Evolutionary conservation across 2,797 vertebrate genomes (phyloP).

Genomic region (Balearica regulorum): DNA sequence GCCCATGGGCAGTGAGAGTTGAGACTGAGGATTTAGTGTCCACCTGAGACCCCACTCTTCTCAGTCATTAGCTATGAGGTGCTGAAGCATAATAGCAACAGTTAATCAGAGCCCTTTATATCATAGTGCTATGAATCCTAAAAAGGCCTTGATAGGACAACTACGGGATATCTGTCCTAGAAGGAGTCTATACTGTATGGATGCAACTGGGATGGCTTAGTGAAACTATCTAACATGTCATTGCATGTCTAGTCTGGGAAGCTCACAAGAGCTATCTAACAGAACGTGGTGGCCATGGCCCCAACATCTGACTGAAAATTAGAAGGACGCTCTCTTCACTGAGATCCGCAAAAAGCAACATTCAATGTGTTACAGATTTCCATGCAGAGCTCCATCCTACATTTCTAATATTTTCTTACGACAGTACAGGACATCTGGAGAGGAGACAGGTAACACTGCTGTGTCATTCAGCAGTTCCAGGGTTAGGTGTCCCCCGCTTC

Average conservation of each 20-base stretch:
- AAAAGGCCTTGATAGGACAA: not conserved
- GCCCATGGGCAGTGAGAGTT: not conserved
- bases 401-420: not conserved
- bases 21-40: not conserved
- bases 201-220: not conserved
- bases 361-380: not conserved
- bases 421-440: not conserved
- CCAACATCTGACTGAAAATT: not conserved
- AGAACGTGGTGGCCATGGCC: accelerated
- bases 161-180: not conserved
- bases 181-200: not conserved
- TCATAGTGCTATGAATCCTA: not conserved
- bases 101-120: not conserved
- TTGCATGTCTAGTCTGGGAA: not conserved
- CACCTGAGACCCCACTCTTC: not conserved
- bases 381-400: not conserved
- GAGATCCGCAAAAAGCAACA: not conserved
- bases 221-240: not conserved
- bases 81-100: not conserved
- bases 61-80: not conserved
- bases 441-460: not conserved
- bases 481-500: not conserved
- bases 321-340: not conserved
- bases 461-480: not conserved
- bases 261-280: not conserved